Evolutionary conservation across 2,113 vertebrate species (phyloP).

Genomic region (Gallinago jamesoni): DNA sequence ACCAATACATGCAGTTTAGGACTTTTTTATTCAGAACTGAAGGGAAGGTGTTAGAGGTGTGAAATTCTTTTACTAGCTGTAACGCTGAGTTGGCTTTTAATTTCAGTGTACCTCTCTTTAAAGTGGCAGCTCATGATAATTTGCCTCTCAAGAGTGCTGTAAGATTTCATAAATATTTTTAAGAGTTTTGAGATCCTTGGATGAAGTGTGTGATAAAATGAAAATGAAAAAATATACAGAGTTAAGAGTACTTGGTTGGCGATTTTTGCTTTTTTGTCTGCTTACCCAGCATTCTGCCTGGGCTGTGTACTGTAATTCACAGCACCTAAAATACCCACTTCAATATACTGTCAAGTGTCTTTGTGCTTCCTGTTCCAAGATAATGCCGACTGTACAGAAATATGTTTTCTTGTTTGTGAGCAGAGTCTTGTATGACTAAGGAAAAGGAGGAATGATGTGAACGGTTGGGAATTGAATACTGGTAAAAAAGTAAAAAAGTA

Average conservation of each 20-base stretch:
- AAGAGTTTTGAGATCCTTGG: conserved; percentile 3
- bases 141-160: neutral
- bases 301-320: neutral
- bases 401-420: neutral
- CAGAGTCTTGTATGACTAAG: neutral
- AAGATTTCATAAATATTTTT: conserved; percentile 19
- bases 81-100: neutral
- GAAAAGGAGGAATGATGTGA: neutral
- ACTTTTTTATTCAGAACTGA: neutral
- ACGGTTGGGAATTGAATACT: neutral
- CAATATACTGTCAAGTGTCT: neutral
- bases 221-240: neutral
- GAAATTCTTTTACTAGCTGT: neutral
- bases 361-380: neutral
- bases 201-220: neutral
- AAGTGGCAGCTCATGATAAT: neutral
- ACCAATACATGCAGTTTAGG: neutral
- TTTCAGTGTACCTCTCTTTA: neutral
- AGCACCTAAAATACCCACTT: neutral
- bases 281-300: neutral
- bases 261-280: neutral
- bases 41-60: neutral
- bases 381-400: neutral
- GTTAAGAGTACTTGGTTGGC: neutral
- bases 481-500: neutral